A percentile compares a stretch with the other conserved stretches of the same genome.
Conservation (phyloP, 2,888 invertebrate genomes). For the Deilephila elpenor region DNA sequence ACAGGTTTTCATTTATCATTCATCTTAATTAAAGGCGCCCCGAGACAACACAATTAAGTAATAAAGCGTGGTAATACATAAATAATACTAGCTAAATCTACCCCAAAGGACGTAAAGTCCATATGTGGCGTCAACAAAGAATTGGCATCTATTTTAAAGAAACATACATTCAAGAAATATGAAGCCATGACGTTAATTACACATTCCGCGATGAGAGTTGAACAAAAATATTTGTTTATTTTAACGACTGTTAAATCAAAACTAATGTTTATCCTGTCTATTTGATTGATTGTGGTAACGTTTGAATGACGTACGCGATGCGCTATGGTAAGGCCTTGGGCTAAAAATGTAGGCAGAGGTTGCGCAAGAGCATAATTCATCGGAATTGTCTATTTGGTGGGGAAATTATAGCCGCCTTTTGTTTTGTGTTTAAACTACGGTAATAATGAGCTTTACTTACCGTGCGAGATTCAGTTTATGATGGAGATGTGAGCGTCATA, state of each 20-base stretch:
- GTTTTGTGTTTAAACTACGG: constrained; percentile 8
- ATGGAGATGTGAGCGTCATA: not conserved
- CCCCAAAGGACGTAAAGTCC: constrained; percentile 5
- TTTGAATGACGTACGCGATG: constrained; percentile 54
- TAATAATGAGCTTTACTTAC: constrained; percentile 2
- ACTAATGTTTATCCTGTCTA: constrained; percentile 70
- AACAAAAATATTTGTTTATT: constrained; percentile 68
- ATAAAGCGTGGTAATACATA: not conserved
- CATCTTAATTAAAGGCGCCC: not conserved
- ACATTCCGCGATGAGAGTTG: constrained; percentile 53
- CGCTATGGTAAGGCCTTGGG: constrained; percentile 54
- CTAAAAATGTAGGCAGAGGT: constrained; percentile 40
- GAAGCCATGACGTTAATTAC: constrained; percentile 70
- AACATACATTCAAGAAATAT: constrained; percentile 55
- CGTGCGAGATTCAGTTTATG: not conserved
- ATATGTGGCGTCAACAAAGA: constrained; percentile 35
- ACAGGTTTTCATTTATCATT: no score
- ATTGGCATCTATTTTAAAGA: constrained; percentile 41
- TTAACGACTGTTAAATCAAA: constrained; percentile 72
- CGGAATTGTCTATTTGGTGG: constrained; percentile 26
- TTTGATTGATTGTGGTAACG: constrained; percentile 69
- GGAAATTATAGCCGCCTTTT: constrained; percentile 27
- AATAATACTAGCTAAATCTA: not conserved
- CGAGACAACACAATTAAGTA: not conserved
- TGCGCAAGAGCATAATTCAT: constrained; percentile 28